Conservation (phyloP, 2,113 vertebrate species). For the Bubo bubo region DNA sequence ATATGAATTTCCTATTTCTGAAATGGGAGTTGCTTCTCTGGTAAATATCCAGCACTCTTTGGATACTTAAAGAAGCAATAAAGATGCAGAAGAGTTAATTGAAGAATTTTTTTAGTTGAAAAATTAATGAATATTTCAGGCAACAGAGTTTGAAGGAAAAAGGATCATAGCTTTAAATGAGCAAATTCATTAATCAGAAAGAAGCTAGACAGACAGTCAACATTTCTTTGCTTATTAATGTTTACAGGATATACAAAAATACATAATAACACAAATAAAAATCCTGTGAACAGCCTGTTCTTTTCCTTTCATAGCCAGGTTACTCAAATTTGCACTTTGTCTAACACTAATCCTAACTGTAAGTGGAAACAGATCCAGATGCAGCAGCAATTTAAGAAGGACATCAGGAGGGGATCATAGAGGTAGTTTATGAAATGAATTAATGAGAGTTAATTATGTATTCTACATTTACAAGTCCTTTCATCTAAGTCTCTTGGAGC, state of each 20-base stretch:
- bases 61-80: neutral
- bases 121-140: neutral
- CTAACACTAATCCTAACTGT: neutral
- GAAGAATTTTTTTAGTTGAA: neutral
- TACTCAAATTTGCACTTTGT: neutral
- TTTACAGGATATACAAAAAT: neutral
- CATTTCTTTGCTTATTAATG: neutral
- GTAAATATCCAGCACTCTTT: neutral
- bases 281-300: neutral
- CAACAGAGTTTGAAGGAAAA: neutral
- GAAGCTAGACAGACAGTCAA: neutral
- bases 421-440: neutral
- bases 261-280: neutral
- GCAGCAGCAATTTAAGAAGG: neutral
- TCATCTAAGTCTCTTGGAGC: neutral
- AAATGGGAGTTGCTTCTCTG: neutral
- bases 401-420: neutral
- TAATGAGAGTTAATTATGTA: neutral
- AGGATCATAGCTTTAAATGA: neutral
- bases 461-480: neutral
- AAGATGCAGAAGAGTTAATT: neutral
- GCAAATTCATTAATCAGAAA: neutral
- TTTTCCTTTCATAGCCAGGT: neutral
- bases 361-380: neutral
- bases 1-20: neutral